Percentiles rank a stretch among this genome's conserved stretches.
Conservation (phyloP, 2,797 vertebrate species). For the Pseudomugil gertrudae region DNA sequence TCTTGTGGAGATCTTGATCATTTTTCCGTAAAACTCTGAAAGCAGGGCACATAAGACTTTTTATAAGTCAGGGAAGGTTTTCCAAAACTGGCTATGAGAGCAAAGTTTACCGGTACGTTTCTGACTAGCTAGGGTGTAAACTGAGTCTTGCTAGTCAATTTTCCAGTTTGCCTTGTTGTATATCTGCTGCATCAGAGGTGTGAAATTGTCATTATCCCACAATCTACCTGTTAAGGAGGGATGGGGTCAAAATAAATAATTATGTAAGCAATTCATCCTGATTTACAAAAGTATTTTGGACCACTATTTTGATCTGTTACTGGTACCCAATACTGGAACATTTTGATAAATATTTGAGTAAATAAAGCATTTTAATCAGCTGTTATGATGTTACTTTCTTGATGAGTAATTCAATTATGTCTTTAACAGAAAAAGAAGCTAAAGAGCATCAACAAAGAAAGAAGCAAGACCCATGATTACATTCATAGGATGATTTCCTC, state of each 20-base stretch:
- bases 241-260: slow-evolving; percentile 11
- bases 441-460: slow-evolving; percentile 1
- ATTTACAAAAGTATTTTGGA: slow-evolving; percentile 7
- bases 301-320: neutral
- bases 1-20: slow-evolving; percentile 4
- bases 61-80: neutral
- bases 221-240: slow-evolving; percentile 1
- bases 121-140: neutral
- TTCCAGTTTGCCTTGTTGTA: neutral
- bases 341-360: neutral
- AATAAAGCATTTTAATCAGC: neutral
- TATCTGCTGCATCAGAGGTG: slow-evolving; percentile 5
- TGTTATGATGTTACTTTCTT: neutral
- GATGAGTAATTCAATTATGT: neutral
- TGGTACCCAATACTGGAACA: neutral
- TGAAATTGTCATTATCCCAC: slow-evolving; percentile 4
- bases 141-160: slow-evolving; percentile 5
- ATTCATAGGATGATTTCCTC: slow-evolving; percentile 17
- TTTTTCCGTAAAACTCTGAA: neutral
- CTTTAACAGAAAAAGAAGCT: neutral
- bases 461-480: slow-evolving; percentile 32
- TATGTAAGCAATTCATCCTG: neutral
- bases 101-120: neutral
- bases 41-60: neutral
- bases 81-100: neutral